These are phyloP conservation scores for Caenorhabditis sp. DNA, from an alignment of 2,888 invertebrate genomes.

Conservation along the genomic window DNA sequence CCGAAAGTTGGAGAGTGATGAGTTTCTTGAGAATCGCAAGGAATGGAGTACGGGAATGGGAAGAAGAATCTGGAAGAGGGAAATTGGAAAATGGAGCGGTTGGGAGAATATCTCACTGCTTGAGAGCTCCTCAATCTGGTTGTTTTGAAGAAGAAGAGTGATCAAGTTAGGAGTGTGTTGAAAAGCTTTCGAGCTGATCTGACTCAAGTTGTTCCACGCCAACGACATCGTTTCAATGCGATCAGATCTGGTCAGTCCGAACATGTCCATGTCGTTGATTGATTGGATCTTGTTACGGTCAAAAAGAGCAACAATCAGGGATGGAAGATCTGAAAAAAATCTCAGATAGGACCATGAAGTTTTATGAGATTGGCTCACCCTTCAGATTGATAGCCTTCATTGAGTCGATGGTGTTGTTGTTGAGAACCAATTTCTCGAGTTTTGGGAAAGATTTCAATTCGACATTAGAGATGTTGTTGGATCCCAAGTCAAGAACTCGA, in stretches of 20 bases:
- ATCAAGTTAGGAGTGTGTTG: slow-evolving; percentile 58
- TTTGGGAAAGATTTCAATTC: slow-evolving; percentile 68
- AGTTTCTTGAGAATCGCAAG: slow-evolving; percentile 83
- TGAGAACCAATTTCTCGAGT: slow-evolving; percentile 79
- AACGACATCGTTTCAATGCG: slow-evolving; percentile 67
- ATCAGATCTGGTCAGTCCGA: slow-evolving; percentile 64
- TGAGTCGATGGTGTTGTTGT: slow-evolving; percentile 79
- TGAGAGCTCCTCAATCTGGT: slow-evolving; percentile 62
- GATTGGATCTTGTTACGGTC: slow-evolving; percentile 75
- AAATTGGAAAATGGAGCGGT: not conserved
- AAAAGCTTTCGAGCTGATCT: slow-evolving; percentile 65
- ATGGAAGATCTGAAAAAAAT: slow-evolving; percentile 68
- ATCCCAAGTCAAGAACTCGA: slow-evolving; percentile 83
- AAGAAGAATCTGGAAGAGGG: slow-evolving; percentile 41
- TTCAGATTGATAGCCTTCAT: slow-evolving; percentile 66
- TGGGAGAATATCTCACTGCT: slow-evolving; percentile 24
- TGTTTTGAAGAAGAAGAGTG: slow-evolving; percentile 69
- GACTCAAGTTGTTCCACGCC: slow-evolving; percentile 70
- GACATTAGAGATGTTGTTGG: slow-evolving; percentile 80
- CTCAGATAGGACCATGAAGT: not conserved
- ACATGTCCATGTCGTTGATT: slow-evolving; percentile 77
- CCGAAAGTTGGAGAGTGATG: slow-evolving; percentile 84
- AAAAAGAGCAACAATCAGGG: slow-evolving; percentile 71
- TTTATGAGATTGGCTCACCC: slow-evolving; percentile 6
- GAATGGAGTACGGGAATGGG: slow-evolving; percentile 66